phyloP scores from a whole-genome alignment of 1,140 invertebrate genomes.

The Drosophila erecta region DNA sequence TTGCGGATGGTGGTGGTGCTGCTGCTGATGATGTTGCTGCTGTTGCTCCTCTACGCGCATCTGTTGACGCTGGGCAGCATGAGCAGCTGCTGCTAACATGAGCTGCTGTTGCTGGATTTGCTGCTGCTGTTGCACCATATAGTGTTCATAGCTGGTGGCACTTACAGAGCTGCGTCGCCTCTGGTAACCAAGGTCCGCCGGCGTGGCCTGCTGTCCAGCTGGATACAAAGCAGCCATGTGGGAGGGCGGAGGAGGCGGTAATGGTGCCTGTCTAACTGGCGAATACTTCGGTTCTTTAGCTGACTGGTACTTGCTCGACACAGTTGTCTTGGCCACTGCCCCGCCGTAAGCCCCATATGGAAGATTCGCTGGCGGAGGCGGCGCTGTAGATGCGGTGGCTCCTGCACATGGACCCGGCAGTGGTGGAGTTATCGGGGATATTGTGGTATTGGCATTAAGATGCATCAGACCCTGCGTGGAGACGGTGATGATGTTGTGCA shows the following conservation, averaged over 20 bases:
- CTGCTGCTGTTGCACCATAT: constrained; percentile 72
- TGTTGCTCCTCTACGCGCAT: constrained; percentile 45
- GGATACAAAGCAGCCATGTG: constrained; percentile 65
- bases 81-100: constrained; percentile 64
- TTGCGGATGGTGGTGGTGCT: constrained; percentile 45
- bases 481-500: constrained; percentile 80
- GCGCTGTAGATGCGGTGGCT: constrained; percentile 81
- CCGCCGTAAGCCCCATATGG: constrained; percentile 58
- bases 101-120: constrained; percentile 64
- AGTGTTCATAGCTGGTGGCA: constrained; percentile 74
- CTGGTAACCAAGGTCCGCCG: constrained; percentile 63
- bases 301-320: constrained; percentile 41
- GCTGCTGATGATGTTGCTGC: constrained; percentile 46
- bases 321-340: constrained; percentile 19
- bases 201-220: constrained; percentile 19
- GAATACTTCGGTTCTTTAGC: constrained; percentile 61
- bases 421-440: constrained; percentile 83
- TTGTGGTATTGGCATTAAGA: constrained; percentile 78
- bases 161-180: constrained; percentile 69
- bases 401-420: constrained; percentile 66
- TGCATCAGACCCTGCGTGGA: constrained; percentile 82
- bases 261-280: constrained; percentile 52
- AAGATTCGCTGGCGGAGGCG: constrained; percentile 69
- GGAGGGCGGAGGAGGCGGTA: constrained; percentile 58
- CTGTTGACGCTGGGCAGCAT: constrained; percentile 61